Percentiles rank a stretch among this genome's conserved stretches.
Conservation (phyloP, 2,888 invertebrate species). For the Catonia carolina region DNA sequence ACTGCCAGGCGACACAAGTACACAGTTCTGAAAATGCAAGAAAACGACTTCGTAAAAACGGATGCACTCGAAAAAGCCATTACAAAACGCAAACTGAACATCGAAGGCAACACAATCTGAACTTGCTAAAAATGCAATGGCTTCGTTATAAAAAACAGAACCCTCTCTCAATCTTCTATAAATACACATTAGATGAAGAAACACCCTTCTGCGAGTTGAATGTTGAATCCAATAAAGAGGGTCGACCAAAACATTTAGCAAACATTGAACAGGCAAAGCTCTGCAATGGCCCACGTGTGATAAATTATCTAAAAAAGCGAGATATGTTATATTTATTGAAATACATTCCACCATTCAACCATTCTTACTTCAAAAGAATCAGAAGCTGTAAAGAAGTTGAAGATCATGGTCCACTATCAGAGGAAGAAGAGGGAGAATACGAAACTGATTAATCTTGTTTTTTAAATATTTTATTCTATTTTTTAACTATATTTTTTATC, state of each 20-base stretch:
- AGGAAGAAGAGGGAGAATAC: not conserved
- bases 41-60: constrained; percentile 12
- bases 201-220: constrained; percentile 7
- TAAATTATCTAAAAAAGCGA: constrained; percentile 16
- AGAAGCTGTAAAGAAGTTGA: constrained; percentile 9
- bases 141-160: constrained; percentile 16
- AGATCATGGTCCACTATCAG: not conserved
- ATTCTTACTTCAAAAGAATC: constrained; percentile 12
- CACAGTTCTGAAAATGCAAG: constrained; percentile 12
- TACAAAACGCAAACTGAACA: constrained; percentile 16
- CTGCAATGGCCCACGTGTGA: constrained; percentile 11
- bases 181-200: constrained; percentile 17
- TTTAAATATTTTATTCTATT: too few species aligned
- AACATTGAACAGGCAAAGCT: constrained; percentile 3
- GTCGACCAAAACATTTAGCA: constrained; percentile 14
- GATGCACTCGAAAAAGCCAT: constrained; percentile 11
- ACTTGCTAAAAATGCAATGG: constrained; percentile 22
- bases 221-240: constrained; percentile 14
- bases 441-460: not conserved
- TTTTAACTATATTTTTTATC: too few species aligned
- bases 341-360: constrained; percentile 19
- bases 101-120: constrained; percentile 5
- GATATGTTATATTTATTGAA: constrained; percentile 20
- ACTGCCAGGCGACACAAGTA: constrained; percentile 18
- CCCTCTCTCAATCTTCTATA: constrained; percentile 12